Evolutionary conservation across 1,140 invertebrate species (phyloP).

Genomic region (Drosophila orena): DNA sequence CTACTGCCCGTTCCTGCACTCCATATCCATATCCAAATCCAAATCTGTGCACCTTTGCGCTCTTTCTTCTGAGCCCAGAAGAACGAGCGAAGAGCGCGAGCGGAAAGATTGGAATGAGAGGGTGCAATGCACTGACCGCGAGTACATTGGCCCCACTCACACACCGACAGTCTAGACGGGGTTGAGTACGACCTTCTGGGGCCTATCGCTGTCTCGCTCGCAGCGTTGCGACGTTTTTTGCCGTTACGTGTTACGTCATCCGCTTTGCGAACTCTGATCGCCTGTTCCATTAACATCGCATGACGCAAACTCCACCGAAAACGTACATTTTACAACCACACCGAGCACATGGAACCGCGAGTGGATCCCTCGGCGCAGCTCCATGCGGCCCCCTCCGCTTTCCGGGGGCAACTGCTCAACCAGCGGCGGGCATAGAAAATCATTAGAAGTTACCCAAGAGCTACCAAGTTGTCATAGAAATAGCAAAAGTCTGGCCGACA

Average conservation of each 20-base stretch:
- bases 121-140: constrained; percentile 66
- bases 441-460: constrained; percentile 74
- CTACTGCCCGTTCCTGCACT: not conserved
- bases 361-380: constrained; percentile 20
- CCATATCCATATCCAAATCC: not conserved
- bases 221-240: constrained; percentile 36
- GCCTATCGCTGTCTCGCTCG: constrained; percentile 49
- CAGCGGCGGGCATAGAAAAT: constrained; percentile 71
- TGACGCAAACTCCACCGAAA: constrained; percentile 78
- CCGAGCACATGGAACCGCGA: constrained; percentile 7
- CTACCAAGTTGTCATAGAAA: constrained; percentile 82
- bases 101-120: constrained; percentile 9
- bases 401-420: constrained; percentile 33
- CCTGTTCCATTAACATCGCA: constrained; percentile 81
- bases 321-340: constrained; percentile 69
- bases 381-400: constrained; percentile 18
- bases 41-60: not conserved
- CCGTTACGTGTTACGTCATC: constrained; percentile 65
- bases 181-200: constrained; percentile 40
- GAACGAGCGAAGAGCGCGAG: constrained; percentile 21
- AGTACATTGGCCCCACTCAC: constrained; percentile 62
- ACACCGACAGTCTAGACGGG: constrained; percentile 1
- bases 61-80: constrained; percentile 10
- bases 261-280: constrained; percentile 42
- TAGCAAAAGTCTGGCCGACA: constrained; percentile 68